Percentiles rank a stretch among this genome's conserved stretches.
These are phyloP conservation scores for Drosophila infuscata DNA, from an alignment of 2,888 invertebrate species.

Conservation along the genomic window DNA sequence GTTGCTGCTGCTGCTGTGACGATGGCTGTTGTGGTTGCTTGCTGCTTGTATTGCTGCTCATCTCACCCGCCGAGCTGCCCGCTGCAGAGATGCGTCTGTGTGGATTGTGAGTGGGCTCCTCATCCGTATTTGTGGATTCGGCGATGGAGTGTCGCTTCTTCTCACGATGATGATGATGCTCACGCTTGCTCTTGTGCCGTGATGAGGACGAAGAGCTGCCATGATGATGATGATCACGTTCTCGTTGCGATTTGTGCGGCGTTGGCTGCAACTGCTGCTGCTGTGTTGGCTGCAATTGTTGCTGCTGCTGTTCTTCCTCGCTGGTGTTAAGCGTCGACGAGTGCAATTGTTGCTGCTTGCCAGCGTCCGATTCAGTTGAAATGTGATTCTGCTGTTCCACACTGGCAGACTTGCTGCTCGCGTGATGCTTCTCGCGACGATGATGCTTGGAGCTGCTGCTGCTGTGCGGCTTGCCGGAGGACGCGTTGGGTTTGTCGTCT, in stretches of 20 bases:
- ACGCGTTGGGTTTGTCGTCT: slow-evolving; percentile 49
- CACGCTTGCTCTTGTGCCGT: slow-evolving; percentile 82
- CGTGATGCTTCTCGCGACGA: slow-evolving; percentile 74
- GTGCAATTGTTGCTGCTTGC: slow-evolving; percentile 33
- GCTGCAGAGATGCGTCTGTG: slow-evolving; percentile 73
- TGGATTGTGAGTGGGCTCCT: slow-evolving; percentile 70
- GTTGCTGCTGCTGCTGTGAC: slow-evolving; percentile 30
- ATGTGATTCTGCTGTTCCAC: slow-evolving; percentile 36
- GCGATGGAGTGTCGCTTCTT: slow-evolving; percentile 82
- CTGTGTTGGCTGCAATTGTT: slow-evolving; percentile 28
- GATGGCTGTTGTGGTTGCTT: slow-evolving; percentile 51
- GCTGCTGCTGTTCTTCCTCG: slow-evolving; percentile 66
- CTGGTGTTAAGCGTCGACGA: slow-evolving; percentile 59
- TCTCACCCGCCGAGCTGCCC: slow-evolving; percentile 74
- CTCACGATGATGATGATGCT: slow-evolving; percentile 83
- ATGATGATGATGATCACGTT: slow-evolving; percentile 68
- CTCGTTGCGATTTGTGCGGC: slow-evolving; percentile 45
- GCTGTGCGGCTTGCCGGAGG: slow-evolving; percentile 51
- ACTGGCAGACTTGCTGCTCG: slow-evolving; percentile 80
- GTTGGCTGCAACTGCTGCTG: slow-evolving; percentile 25
- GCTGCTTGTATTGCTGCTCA: slow-evolving; percentile 57
- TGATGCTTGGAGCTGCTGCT: slow-evolving; percentile 68
- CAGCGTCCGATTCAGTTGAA: slow-evolving; percentile 22
- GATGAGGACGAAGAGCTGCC: slow-evolving; percentile 74
- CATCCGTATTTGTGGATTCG: slow-evolving; percentile 75